A percentile compares a stretch with the other conserved stretches of the same genome.
These are phyloP conservation scores for Melanocharis versteri DNA, from an alignment of 2,113 vertebrate species.

Conservation along the genomic window DNA sequence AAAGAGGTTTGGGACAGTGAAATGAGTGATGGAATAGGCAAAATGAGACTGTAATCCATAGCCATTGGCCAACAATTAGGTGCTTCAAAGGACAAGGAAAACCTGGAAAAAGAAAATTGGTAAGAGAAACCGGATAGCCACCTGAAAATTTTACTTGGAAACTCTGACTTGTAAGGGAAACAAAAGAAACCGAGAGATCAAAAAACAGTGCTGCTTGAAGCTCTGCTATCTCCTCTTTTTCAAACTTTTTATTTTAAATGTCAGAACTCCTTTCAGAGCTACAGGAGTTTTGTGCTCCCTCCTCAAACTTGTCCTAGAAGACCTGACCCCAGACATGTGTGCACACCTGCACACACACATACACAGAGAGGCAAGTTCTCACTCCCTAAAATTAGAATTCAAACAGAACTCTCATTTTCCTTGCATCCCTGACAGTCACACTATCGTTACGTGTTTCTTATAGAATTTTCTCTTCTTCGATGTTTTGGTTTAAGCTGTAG, in stretches of 20 bases:
- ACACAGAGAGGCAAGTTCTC: rapidly evolving
- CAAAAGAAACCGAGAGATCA: background rate
- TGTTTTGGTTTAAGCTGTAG: background rate
- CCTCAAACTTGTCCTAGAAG: background rate
- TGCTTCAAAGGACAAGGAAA: background rate
- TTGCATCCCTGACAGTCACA: background rate
- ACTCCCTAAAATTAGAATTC: background rate
- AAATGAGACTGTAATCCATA: background rate
- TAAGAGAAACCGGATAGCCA: background rate
- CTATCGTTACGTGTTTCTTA: background rate
- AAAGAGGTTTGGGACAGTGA: background rate
- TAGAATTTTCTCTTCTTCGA: background rate
- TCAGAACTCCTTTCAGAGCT: background rate
- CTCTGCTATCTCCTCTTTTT: background rate
- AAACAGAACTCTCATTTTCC: background rate
- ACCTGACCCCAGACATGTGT: background rate
- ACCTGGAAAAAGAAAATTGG: background rate
- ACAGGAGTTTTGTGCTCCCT: background rate
- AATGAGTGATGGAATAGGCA: background rate
- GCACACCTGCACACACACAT: no score
- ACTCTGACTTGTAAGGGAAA: background rate
- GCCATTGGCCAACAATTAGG: background rate
- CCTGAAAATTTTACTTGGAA: background rate
- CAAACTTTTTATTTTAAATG: background rate
- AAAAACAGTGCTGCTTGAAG: background rate